phyloP scores from a whole-genome alignment of 2,797 vertebrate genomes.

The Cephalopachus bancanus region DNA sequence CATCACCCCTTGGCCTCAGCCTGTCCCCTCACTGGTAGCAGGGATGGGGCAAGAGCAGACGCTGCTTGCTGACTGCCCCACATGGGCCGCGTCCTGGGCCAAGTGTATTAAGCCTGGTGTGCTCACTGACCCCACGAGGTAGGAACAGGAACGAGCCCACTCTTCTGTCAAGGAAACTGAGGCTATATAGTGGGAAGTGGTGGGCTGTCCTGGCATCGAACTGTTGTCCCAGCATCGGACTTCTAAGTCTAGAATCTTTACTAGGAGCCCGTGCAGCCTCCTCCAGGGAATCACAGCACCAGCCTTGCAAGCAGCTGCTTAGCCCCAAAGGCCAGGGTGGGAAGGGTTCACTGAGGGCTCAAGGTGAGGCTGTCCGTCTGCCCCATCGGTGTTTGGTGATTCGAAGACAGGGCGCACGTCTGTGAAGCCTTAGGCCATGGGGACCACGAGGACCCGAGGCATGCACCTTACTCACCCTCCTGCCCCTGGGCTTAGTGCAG shows the following conservation, averaged over 20 bases:
- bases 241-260: no score
- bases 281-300: background rate
- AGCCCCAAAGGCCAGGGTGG: background rate
- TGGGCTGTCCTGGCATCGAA: background rate
- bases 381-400: background rate
- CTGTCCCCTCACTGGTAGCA: background rate
- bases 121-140: background rate
- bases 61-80: background rate
- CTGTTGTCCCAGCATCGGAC: rapidly evolving
- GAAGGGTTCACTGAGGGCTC: background rate
- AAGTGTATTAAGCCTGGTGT: rapidly evolving
- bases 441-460: background rate
- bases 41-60: background rate
- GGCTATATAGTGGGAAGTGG: background rate
- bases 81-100: background rate
- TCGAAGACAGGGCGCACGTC: background rate
- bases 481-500: rapidly evolving
- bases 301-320: background rate
- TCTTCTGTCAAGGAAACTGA: background rate
- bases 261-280: rapidly evolving
- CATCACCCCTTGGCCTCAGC: no score
- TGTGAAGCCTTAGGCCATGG: no score
- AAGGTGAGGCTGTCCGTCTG: rapidly evolving
- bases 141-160: rapidly evolving
- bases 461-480: no score